Evolutionary conservation across 1,140 invertebrate genomes (phyloP), one percentile per base, ranked within the genome.

Genomic region (Drosophila watanabei): DNA sequence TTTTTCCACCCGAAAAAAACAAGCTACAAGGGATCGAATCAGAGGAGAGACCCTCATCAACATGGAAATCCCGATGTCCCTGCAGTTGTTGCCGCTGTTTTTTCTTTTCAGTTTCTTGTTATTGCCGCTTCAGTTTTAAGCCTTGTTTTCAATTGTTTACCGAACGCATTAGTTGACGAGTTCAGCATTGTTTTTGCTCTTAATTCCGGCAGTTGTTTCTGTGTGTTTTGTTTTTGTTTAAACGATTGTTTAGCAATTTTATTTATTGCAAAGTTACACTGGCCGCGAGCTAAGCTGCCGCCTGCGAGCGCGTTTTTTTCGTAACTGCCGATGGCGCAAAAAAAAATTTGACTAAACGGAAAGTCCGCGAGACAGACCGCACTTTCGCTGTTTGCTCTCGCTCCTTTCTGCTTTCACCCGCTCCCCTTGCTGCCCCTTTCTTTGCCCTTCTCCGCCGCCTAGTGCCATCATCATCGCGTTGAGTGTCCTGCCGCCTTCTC

Each of bases 251-350:
- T 43, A 45, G 20, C 48, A 69, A 69, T 24, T 60, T 75, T 75
- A 61, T 75, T 60, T 75, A 61, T 75, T 75, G 30, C 68, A 37
- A 61, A 72, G 52, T 58, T 58, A 7, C 11, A 51, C 69, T 51
- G 54, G n/a, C 71, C n/a, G 56, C 20, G 69, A 75, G 68, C 32
- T 61, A 39, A 75, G 71, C 83, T 79, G 83, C 82, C 83, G 80
- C 39, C 72, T 86, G 68, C 85, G 69, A 75, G 84, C 81, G 86
- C 85, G 85, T 82, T 90, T 90, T 88, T 85, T 70, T 65, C 81
- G 49, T 66, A 90, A 89, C 85, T 90, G 83, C 64, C 70, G 75
- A 64, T 70, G 76, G 60, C 10, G 66, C 51, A 49, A 30, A 49
- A 51, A 69, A 66, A 81, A 85, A 89, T 83, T 87, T 86, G 83